Evolutionary conservation across 2,888 invertebrate species (phyloP), one percentile per base, ranked within the genome.

Genomic region (Lissonota sp.): DNA sequence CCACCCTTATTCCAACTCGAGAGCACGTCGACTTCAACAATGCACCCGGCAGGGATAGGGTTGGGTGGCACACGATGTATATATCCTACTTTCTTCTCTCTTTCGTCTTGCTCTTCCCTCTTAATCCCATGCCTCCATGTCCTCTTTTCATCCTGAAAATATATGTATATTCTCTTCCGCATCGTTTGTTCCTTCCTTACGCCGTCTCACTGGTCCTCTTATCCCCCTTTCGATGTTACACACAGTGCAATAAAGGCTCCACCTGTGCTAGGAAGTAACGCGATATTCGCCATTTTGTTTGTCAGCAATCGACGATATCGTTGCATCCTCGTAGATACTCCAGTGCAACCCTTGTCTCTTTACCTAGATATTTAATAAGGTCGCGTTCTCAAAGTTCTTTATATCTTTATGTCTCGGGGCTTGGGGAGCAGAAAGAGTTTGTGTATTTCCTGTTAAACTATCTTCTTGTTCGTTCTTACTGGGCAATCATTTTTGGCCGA

Each of bases 1-100:
- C 69, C 64, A 72, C 83, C 70, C 83, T 83, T 77, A 74, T 77
- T 66, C 71, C 49, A 58, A 72, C 62, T 80, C 83, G 72, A 79
- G 26, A 26, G 80, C 79, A 76, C 78, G 83, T 84, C 84, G 76
- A 62, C 79, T 81, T 26, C 82, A 53, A 82, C 83, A 78, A 85
- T 83, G 82, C 82, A 79, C 64, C 75, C 62, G 72, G 63, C 26
- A 26, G 26, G 3, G 26, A 26, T 26, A 26, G 26, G 26, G 26
- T 26, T 26, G 26, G 26, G 26, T 26, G 26, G 26, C 26, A 69
- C 78, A 70, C 57, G 74, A 66, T 58, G 49, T 71, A 70, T 67
- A 73, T 67, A 73, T 55, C 53, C 66, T 26, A 55, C 37, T 14
- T 42, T 57, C 51, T 46, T 14, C 57, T 12, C 57, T 64, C 55